Conservation (phyloP, 2,113 vertebrate species). For the Mormoops blainvillei region DNA sequence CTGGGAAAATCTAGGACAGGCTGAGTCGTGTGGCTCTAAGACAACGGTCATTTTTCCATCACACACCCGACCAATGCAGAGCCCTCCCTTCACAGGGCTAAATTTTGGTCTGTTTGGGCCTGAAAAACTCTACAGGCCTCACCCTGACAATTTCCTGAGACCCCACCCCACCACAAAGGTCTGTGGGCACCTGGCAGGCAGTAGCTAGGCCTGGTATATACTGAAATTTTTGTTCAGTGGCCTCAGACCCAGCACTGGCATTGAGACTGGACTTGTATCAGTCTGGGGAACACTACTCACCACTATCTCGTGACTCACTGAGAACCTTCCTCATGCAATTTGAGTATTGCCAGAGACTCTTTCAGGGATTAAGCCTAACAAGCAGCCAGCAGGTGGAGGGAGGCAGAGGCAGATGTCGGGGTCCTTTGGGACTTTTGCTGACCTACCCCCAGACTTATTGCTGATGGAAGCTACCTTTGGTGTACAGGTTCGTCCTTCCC, state of each 20-base stretch:
- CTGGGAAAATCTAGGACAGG: not conserved
- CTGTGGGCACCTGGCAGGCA: not conserved
- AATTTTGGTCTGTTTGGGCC: not conserved
- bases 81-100: not conserved
- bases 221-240: not conserved
- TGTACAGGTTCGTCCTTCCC: not conserved
- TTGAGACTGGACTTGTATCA: not conserved
- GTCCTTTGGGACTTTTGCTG: not conserved
- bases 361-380: not conserved
- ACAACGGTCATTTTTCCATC: not conserved
- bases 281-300: not conserved
- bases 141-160: not conserved
- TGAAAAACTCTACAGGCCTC: not conserved
- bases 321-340: not conserved
- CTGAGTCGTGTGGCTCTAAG: not conserved
- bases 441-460: not conserved
- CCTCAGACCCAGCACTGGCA: not conserved
- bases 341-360: not conserved
- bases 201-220: not conserved
- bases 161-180: not conserved
- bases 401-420: not conserved
- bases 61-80: not conserved
- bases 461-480: not conserved
- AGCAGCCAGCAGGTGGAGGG: not conserved
- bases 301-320: not conserved